Base-by-base conservation (phyloP, 2,113 vertebrate genomes). In the Lophura nycthemera region DNA sequence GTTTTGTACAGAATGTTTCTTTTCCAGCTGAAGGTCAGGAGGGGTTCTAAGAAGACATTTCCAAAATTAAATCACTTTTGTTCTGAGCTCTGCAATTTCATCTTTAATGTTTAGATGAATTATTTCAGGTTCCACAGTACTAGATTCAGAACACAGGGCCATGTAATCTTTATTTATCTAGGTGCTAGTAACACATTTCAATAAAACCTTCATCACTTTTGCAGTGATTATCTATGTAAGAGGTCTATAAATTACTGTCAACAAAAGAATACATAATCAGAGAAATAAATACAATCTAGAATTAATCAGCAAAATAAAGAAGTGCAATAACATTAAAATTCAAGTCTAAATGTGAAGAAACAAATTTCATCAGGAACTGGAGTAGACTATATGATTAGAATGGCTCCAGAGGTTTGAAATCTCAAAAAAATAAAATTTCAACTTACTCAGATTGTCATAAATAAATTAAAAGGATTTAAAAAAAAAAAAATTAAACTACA, bases 271-370 rank as follows among this genome's bases (percentile, higher is more conserved):
- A 48, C 6, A 10, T 61, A 66, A 27, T 13, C 64, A 78, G 25
- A 59, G 19, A 79, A 92, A 96, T 45, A 83, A 83, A 90, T 80
- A 83, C 13, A 48, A 88, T 72, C 61, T 73, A 67, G 54, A 63
- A 13, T 67, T n/a, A 78, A 92, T 76, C 22, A 79, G 25, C 8
- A 74, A 88, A 89, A 72, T 50, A 88, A 81, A 82, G 5, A 74
- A 42, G 5, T n/a, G 3, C 19, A 25, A 38, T 75, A 84, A 20
- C 50, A 73, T 65, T 60, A 72, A 91, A 92, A 90, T 84, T 93
- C 70, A 93, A 77, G 86, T 65, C 30, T 88, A 77, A 93, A 90
- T 90, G 54, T 81, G 43, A 85, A 93, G 50, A 86, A 86, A 63
- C 13, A 70, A 36, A 43, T 56, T 88, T 67, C 86, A 69, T 66